A percentile compares a stretch with the other conserved stretches of the same genome.
phyloP scores from a whole-genome alignment of 2,113 vertebrate species.

The Baryphthengus martii region DNA sequence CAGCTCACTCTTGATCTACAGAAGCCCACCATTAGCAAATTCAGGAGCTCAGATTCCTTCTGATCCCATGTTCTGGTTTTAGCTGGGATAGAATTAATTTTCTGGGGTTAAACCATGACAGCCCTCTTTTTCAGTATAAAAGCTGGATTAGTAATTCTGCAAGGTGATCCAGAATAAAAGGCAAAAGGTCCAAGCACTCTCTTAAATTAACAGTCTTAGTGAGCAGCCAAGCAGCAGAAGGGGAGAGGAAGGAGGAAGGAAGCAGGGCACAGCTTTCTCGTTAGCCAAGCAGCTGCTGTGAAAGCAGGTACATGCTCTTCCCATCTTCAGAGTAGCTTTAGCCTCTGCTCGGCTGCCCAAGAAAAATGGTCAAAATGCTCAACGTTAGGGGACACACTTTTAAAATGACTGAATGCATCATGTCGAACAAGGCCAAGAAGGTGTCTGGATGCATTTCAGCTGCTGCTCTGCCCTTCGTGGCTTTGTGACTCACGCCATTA shows the following conservation, averaged over 20 bases:
- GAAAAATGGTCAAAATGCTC: background rate
- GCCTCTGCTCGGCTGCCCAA: background rate
- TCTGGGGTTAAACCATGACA: background rate
- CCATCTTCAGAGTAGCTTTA: background rate
- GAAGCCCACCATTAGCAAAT: background rate
- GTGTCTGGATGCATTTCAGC: background rate
- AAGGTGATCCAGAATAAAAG: background rate
- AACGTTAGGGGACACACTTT: background rate
- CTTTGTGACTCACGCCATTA: background rate
- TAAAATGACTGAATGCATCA: background rate
- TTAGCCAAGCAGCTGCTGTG: background rate
- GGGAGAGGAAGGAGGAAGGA: background rate
- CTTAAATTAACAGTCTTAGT: background rate
- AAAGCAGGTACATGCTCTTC: rapidly evolving
- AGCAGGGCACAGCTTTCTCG: background rate
- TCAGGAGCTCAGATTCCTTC: background rate
- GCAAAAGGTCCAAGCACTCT: background rate
- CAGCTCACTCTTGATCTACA: rapidly evolving
- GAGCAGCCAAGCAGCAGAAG: background rate
- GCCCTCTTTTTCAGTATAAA: background rate
- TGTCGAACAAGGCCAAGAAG: background rate
- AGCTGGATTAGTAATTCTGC: background rate
- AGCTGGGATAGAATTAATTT: background rate
- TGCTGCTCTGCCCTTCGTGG: background rate
- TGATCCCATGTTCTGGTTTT: background rate